These are phyloP conservation scores for Pseudoips prasinana DNA, from an alignment of 2,888 invertebrate species.

Conservation along the genomic window DNA sequence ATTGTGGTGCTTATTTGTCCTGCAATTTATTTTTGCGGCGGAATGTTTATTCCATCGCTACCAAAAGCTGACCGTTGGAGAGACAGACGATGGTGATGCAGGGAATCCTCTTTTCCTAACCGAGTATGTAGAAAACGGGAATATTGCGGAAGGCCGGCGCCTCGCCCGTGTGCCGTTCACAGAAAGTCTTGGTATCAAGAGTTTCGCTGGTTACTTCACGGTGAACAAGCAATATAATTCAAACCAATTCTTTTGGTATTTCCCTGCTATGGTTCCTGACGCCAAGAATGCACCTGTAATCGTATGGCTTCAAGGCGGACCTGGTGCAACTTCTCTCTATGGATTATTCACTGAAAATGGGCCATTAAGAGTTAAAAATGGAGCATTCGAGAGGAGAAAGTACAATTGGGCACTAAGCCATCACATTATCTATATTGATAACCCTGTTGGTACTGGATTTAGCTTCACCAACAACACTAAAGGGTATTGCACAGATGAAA, in stretches of 20 bases:
- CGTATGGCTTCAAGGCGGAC: slow-evolving; percentile 94
- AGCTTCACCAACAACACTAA: slow-evolving; percentile 90
- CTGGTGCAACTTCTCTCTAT: slow-evolving; percentile 89
- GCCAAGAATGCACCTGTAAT: slow-evolving; percentile 85
- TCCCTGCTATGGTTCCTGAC: slow-evolving; percentile 85
- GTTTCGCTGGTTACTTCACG: slow-evolving; percentile 92
- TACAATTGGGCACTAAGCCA: slow-evolving; percentile 91
- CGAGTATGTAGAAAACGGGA: slow-evolving; percentile 86
- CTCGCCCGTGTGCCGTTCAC: slow-evolving; percentile 81
- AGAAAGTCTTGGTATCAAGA: slow-evolving; percentile 82
- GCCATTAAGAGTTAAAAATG: slow-evolving; percentile 75
- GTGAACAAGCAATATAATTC: slow-evolving; percentile 89
- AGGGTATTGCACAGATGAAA: slow-evolving; percentile 91
- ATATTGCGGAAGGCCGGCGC: slow-evolving; percentile 84
- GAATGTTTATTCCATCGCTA: slow-evolving; percentile 59
- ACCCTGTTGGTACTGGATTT: slow-evolving; percentile 96
- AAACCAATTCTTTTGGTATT: slow-evolving; percentile 96
- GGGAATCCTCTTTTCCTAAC: slow-evolving; percentile 88
- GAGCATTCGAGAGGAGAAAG: slow-evolving; percentile 81
- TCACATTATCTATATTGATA: slow-evolving; percentile 94
- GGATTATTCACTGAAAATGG: slow-evolving; percentile 94
- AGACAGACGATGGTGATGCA: slow-evolving; percentile 56
- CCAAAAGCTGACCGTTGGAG: slow-evolving; percentile 54
- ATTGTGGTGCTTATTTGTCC: slow-evolving; percentile 35
- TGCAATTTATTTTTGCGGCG: slow-evolving; percentile 40